A percentile compares a stretch with the other conserved stretches of the same genome.
Conservation (phyloP, 2,113 vertebrate genomes). For the Oreochromis niloticus region DNA sequence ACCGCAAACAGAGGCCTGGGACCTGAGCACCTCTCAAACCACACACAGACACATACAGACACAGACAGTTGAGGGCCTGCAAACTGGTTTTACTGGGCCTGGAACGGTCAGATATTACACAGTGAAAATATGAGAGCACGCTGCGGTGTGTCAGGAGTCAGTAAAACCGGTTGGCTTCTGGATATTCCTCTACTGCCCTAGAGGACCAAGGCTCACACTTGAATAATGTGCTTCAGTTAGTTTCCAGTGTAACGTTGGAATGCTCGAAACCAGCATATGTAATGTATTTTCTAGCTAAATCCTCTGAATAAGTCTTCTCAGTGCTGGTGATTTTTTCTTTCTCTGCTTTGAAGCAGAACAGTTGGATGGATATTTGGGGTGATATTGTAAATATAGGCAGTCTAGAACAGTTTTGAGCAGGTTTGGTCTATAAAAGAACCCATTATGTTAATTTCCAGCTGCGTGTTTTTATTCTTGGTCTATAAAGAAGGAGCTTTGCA, state of each 20-base stretch:
- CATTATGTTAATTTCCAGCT: not conserved
- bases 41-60: constrained; percentile 17
- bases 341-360: not conserved
- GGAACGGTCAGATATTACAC: constrained; percentile 61
- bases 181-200: not conserved
- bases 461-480: not conserved
- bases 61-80: constrained; percentile 27
- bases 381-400: not conserved
- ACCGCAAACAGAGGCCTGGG: constrained; percentile 59
- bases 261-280: not conserved
- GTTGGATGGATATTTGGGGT: not conserved
- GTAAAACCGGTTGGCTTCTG: constrained; percentile 44
- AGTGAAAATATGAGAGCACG: constrained; percentile 62
- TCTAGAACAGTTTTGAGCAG: not conserved
- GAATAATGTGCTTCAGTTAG: not conserved
- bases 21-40: constrained; percentile 56
- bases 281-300: not conserved
- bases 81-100: constrained; percentile 63
- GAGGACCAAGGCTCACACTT: not conserved
- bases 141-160: constrained; percentile 55
- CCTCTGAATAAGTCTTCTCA: not conserved
- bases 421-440: not conserved
- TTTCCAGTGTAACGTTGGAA: not conserved
- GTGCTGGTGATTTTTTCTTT: not conserved
- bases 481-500: not conserved